These are phyloP conservation scores for Fulmarus glacialis DNA, from an alignment of 2,113 vertebrate genomes.

Conservation along the genomic window DNA sequence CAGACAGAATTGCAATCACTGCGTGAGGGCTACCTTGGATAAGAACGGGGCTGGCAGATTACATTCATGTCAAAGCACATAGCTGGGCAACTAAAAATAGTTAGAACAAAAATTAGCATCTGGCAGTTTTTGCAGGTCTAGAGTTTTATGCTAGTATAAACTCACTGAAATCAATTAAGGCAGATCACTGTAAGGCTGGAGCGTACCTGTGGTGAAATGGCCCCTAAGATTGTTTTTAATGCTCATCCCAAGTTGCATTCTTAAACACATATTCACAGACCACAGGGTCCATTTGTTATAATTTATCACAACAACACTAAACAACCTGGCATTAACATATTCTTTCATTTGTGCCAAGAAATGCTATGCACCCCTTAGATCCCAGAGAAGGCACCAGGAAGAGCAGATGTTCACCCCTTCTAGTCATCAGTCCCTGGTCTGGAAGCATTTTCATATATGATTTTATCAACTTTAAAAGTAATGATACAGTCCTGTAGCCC, in stretches of 20 bases:
- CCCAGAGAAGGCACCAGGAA: background rate
- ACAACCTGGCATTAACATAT: conserved; percentile 14
- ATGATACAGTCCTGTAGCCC: background rate
- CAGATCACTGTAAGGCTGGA: background rate
- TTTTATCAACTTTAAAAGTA: background rate
- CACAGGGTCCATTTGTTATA: conserved; percentile 1
- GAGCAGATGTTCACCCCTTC: background rate
- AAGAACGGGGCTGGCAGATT: background rate
- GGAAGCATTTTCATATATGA: background rate
- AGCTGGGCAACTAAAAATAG: background rate
- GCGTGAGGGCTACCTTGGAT: background rate
- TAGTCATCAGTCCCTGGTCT: background rate
- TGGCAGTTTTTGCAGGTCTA: background rate
- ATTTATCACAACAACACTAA: conserved; percentile 25
- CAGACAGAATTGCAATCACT: background rate
- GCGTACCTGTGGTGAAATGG: background rate
- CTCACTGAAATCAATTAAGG: background rate
- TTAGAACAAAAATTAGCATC: background rate
- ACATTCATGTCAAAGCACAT: background rate
- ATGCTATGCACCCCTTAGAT: background rate
- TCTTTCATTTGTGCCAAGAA: conserved; percentile 10
- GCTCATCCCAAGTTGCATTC: conserved; percentile 11
- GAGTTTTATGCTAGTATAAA: background rate
- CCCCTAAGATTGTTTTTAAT: background rate
- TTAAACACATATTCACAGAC: conserved; percentile 41